phyloP scores from a whole-genome alignment of 2,113 vertebrate genomes.

The Campylorhamphus procurvoides region DNA sequence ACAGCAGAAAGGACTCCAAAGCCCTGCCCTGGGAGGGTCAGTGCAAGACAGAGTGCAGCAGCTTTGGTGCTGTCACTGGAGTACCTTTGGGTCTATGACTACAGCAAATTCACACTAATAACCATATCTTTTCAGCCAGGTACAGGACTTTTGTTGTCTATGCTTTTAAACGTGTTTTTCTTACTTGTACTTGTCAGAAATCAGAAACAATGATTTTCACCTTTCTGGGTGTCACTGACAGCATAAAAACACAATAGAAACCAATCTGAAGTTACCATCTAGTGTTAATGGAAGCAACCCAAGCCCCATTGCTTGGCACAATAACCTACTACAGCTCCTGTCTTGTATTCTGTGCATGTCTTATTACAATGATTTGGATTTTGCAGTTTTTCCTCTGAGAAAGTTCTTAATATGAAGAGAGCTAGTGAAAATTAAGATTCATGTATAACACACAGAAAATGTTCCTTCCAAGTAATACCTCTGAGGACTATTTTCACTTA shows the following conservation, averaged over 20 bases:
- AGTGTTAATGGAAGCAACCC: neutral
- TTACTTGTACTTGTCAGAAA: neutral
- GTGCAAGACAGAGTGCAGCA: neutral
- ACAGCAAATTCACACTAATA: neutral
- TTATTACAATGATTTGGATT: neutral
- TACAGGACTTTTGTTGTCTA: too few species aligned
- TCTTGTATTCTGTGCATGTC: neutral
- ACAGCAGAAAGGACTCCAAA: neutral
- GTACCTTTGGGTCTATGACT: neutral
- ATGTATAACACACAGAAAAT: neutral
- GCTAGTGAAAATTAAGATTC: neutral
- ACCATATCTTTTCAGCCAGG: fast-evolving
- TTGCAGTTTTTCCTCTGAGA: neutral
- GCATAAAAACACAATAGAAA: neutral
- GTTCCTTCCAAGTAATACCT: neutral
- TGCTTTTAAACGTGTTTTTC: neutral
- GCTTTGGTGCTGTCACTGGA: too few species aligned
- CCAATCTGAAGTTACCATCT: neutral
- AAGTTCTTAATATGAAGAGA: neutral
- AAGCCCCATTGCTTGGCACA: neutral
- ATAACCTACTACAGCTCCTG: neutral
- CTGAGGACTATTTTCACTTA: neutral
- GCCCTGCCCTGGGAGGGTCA: fast-evolving
- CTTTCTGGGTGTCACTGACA: neutral
- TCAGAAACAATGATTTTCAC: neutral